phyloP scores from a whole-genome alignment of 2,888 invertebrate species.

The Celastrina argiolus region DNA sequence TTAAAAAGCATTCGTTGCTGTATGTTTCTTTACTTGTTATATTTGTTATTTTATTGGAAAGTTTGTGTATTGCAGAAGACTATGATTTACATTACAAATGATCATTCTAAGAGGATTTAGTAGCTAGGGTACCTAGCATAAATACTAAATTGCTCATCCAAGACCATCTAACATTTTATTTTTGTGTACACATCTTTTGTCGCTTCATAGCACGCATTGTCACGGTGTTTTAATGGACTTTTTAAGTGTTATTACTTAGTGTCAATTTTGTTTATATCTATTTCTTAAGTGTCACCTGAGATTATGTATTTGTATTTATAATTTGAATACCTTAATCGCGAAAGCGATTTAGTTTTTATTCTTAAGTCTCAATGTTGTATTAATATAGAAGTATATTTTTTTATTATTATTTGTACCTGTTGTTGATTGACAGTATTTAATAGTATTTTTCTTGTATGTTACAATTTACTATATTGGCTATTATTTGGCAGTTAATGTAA shows the following conservation, averaged over 20 bases:
- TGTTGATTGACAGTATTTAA: not conserved
- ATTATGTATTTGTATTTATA: slow-evolving; percentile 7
- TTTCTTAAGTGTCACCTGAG: not conserved
- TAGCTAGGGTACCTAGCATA: not conserved
- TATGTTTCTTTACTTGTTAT: slow-evolving; percentile 20
- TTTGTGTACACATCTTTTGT: slow-evolving; percentile 42
- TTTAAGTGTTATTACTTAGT: slow-evolving; percentile 19
- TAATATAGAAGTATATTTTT: not conserved
- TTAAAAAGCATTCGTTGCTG: not conserved
- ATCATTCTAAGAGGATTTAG: not conserved
- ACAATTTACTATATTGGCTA: not conserved
- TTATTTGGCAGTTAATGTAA: not conserved
- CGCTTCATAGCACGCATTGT: slow-evolving; percentile 53
- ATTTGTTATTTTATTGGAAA: slow-evolving; percentile 17
- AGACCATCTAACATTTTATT: not conserved
- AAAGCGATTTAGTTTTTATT: not conserved
- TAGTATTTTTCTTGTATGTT: not conserved
- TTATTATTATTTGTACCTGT: slow-evolving; percentile 1
- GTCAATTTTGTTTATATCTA: slow-evolving; percentile 20
- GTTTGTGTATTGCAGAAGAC: slow-evolving; percentile 4
- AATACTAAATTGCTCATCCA: not conserved
- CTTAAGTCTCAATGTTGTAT: not conserved
- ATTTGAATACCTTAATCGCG: not conserved
- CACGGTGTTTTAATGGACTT: slow-evolving; percentile 34
- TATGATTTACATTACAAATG: not conserved